Conservation (phyloP, 2,888 invertebrate genomes). For the Himalopsyche japonica region DNA sequence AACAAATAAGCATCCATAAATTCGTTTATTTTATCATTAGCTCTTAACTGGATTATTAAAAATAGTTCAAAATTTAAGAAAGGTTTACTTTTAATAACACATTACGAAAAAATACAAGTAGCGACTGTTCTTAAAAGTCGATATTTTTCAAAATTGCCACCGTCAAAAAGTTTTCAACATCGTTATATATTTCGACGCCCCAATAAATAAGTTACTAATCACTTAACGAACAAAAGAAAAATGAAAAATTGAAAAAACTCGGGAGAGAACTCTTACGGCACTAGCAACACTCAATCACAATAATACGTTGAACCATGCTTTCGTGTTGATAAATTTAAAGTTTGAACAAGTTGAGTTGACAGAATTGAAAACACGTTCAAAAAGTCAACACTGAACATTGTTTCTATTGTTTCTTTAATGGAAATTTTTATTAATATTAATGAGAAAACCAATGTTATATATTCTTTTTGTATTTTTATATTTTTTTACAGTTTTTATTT, state of each 20-base stretch:
- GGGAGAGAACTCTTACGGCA: background rate
- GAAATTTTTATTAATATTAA: no score
- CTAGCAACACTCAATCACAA: background rate
- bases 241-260: background rate
- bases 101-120: background rate
- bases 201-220: background rate
- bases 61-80: no score
- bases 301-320: background rate
- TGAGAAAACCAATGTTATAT: no score
- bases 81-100: no score
- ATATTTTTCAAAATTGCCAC: background rate
- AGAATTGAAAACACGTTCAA: background rate
- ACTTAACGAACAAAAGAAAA: background rate
- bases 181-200: background rate
- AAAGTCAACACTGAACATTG: background rate
- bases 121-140: background rate
- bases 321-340: background rate
- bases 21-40: no score
- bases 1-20: no score
- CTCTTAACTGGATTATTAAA: no score
- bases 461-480: no score
- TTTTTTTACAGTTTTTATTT: no score
- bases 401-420: background rate
- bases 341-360: background rate
- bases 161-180: slow-evolving; percentile 1